Base-by-base conservation (phyloP, 2,113 vertebrate genomes). In the Elanus axillaris region DNA sequence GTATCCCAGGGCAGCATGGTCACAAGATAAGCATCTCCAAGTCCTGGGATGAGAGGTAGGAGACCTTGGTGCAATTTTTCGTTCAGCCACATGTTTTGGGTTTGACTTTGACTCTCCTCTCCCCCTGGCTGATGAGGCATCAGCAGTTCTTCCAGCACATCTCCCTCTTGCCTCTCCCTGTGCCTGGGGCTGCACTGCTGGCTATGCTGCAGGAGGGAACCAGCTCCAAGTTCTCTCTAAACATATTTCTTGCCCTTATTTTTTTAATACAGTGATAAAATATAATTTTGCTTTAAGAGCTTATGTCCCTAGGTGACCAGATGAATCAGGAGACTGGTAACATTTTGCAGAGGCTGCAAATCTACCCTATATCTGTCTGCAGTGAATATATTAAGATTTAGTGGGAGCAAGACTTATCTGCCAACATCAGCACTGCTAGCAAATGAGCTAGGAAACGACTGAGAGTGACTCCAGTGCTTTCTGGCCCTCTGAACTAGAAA, bases 321-420 rank as follows among this genome's bases (percentile, higher is more conserved):
- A 72, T 31, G 34, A 85, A 90, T 78, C 23, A 36, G n/a, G 52
- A 79, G 48, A 52, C 3, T 9, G 43, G 29, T 47, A 88, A 60
- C 52, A 60, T 25, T 88, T 85, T 72, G 66, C 85, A 94, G 48
- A 95, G 62, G 34, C 62, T 79, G 67, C 19, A 86, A 79, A 90
- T 64, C 74, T 48, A 79, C 27, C 25, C 32, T 62, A 0, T 38
- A 69, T 74, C 59, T 58, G n/a, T 74, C 45, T 86, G 43, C 40
- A 40, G 52, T 23, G n/a, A 62, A 18, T 60, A 36, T 68, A 74
- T 40, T 47, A 74, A 85, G 62, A 88, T 95, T 50, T 67, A 82
- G 66, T 45, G 40, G 53, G 48, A 56, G 22, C 52, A 52, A 94
- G 48, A 76, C 11, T 34, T 34, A 34, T 27, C 52, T 93, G 71